Conservation (phyloP, 2,888 invertebrate species). For the Branchinecta sandiegonensis region DNA sequence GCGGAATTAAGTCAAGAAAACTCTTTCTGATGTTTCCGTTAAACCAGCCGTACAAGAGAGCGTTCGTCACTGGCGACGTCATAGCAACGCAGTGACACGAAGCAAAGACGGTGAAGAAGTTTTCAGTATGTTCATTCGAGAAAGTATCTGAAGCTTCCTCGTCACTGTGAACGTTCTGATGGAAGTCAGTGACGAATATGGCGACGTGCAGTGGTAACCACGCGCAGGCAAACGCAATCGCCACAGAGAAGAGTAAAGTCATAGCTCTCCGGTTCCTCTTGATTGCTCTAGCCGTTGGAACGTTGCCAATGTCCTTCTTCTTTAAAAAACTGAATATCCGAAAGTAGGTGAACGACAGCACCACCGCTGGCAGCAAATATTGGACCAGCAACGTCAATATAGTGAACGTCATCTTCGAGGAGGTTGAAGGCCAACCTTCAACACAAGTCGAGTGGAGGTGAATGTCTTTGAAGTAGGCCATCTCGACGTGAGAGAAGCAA, state of each 20-base stretch:
- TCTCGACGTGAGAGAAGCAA: conserved; percentile 18
- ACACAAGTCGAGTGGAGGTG: conserved; percentile 11
- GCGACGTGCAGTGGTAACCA: conserved; percentile 19
- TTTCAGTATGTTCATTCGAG: conserved; percentile 1
- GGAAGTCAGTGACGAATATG: conserved; percentile 14
- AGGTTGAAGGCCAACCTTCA: conserved; percentile 17
- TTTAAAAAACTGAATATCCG: conserved; percentile 16
- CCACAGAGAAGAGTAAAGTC: conserved; percentile 3
- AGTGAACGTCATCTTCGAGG: neutral
- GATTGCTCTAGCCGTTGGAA: neutral
- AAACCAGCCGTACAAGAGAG: conserved; percentile 19
- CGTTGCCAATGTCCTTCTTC: neutral
- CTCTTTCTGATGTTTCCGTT: conserved; percentile 15
- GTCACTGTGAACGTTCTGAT: neutral
- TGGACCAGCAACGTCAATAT: conserved; percentile 17
- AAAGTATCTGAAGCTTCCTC: neutral
- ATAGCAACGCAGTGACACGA: conserved; percentile 18
- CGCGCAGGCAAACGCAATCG: conserved; percentile 6
- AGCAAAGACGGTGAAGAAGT: conserved; percentile 16
- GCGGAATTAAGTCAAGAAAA: neutral
- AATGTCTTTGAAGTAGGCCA: conserved; percentile 12
- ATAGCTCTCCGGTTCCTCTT: conserved; percentile 17
- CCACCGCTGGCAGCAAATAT: conserved; percentile 16
- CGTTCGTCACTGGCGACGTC: conserved; percentile 17
- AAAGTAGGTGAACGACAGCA: conserved; percentile 11